These are phyloP conservation scores for Magallana nippona DNA, from an alignment of 2,888 invertebrate species.

Conservation along the genomic window DNA sequence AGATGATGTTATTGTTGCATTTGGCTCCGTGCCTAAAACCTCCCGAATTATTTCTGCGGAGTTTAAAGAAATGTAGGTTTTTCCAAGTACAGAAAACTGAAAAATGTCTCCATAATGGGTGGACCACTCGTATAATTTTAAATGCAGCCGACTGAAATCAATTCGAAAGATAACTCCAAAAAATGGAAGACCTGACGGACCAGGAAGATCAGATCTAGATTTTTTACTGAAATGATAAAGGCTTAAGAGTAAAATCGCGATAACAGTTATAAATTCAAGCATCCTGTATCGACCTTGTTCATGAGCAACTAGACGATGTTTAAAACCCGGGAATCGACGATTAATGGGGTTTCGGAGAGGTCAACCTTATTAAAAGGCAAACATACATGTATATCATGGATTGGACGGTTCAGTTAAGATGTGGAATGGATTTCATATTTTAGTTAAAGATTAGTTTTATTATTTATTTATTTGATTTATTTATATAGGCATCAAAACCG, in stretches of 20 bases:
- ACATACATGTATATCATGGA: too few relatives aligned
- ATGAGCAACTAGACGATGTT: too few relatives aligned
- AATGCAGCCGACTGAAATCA: constrained; percentile 8
- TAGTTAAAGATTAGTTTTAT: too few relatives aligned
- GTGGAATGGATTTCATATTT: too few relatives aligned
- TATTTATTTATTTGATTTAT: too few relatives aligned
- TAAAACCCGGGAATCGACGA: too few relatives aligned
- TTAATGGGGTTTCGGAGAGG: too few relatives aligned
- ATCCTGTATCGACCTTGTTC: not conserved
- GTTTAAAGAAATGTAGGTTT: not conserved
- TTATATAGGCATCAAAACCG: too few relatives aligned
- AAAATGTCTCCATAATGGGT: constrained; percentile 13
- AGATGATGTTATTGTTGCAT: constrained; percentile 1
- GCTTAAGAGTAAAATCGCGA: not conserved
- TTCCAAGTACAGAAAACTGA: not conserved
- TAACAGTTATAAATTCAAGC: not conserved
- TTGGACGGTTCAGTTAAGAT: too few relatives aligned
- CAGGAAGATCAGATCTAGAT: not conserved
- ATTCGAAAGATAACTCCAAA: not conserved
- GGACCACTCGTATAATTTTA: constrained; percentile 8
- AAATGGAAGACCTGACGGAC: not conserved
- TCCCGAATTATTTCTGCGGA: constrained; percentile 10
- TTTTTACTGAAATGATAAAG: not conserved
- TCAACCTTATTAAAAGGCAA: too few relatives aligned
- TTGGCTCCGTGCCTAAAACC: constrained; percentile 15